Percentiles rank a stretch among this genome's conserved stretches.
phyloP scores from a whole-genome alignment of 2,888 invertebrate genomes.

The Zygothrica quintamaculata region DNA sequence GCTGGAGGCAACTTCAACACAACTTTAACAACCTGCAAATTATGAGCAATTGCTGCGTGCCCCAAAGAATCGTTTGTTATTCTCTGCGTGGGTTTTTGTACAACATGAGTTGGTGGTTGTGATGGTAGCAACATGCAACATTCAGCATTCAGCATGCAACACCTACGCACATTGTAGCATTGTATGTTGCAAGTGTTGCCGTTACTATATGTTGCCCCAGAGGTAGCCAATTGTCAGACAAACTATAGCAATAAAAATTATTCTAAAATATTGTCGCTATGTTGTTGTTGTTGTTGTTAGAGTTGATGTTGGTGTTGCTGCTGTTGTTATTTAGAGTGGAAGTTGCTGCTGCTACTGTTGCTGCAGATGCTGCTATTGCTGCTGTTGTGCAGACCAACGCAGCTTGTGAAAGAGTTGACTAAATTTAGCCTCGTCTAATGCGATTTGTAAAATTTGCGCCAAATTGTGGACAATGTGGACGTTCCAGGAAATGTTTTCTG shows the following conservation, averaged over 20 bases:
- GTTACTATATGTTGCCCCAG: constrained; percentile 66
- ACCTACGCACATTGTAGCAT: constrained; percentile 12
- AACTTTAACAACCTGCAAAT: constrained; percentile 59
- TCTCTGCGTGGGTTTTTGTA: constrained; percentile 32
- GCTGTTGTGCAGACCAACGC: constrained; percentile 27
- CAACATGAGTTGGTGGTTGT: constrained; percentile 25
- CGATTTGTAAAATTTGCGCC: constrained; percentile 76
- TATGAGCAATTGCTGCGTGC: constrained; percentile 57
- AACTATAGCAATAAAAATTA: constrained; percentile 10
- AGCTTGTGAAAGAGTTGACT: constrained; percentile 52
- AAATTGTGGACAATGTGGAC: constrained; percentile 62
- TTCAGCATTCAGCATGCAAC: too few species aligned
- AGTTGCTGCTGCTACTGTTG: constrained; percentile 10
- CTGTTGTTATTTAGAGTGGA: not conserved
- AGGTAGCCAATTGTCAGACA: constrained; percentile 24
- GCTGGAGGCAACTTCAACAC: not conserved
- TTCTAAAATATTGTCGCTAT: constrained; percentile 43
- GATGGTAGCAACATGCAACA: constrained; percentile 20
- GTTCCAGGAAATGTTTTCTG: constrained; percentile 68
- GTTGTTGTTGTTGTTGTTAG: constrained; percentile 27
- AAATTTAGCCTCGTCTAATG: constrained; percentile 77
- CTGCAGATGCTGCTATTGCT: not conserved
- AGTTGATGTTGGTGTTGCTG: constrained; percentile 11
- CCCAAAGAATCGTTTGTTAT: constrained; percentile 35
- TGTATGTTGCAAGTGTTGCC: constrained; percentile 41